These are phyloP conservation scores for Lasiurus borealis DNA, from an alignment of 2,113 vertebrate genomes.

Conservation along the genomic window DNA sequence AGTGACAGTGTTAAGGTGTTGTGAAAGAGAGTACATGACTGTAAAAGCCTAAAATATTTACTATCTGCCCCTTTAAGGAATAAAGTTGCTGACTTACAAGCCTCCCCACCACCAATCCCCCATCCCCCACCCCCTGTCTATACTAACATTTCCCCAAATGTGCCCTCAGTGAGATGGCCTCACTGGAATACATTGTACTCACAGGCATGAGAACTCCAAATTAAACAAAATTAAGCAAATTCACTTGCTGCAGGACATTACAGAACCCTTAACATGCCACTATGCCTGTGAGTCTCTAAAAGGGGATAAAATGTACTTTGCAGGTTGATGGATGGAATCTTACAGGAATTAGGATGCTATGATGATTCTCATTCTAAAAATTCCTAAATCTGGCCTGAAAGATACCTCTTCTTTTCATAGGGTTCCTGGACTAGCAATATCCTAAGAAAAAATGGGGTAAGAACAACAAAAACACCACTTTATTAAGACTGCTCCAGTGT, in stretches of 20 bases:
- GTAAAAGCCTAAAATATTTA: too few species aligned
- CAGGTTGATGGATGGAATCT: not conserved
- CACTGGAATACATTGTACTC: not conserved
- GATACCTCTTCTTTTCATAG: not conserved
- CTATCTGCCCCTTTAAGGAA: too few species aligned
- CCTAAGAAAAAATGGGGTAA: not conserved
- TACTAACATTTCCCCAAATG: not conserved
- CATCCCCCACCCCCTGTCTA: too few species aligned
- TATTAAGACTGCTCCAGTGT: not conserved
- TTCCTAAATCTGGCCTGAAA: not conserved
- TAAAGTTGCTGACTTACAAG: too few species aligned
- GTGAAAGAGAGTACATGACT: too few species aligned
- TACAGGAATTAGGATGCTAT: not conserved
- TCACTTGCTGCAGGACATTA: not conserved
- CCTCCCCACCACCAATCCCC: too few species aligned
- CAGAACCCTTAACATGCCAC: not conserved
- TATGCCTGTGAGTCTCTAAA: not conserved
- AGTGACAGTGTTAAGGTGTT: too few species aligned
- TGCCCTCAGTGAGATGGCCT: not conserved
- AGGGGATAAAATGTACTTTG: not conserved
- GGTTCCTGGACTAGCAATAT: not conserved
- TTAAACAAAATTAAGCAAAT: not conserved
- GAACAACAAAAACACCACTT: not conserved
- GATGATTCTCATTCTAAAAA: constrained; percentile 10
- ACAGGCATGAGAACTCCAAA: not conserved